Evolutionary conservation across 2,888 invertebrate species (phyloP).

Genomic region (Sepioteuthis lessoniana): DNA sequence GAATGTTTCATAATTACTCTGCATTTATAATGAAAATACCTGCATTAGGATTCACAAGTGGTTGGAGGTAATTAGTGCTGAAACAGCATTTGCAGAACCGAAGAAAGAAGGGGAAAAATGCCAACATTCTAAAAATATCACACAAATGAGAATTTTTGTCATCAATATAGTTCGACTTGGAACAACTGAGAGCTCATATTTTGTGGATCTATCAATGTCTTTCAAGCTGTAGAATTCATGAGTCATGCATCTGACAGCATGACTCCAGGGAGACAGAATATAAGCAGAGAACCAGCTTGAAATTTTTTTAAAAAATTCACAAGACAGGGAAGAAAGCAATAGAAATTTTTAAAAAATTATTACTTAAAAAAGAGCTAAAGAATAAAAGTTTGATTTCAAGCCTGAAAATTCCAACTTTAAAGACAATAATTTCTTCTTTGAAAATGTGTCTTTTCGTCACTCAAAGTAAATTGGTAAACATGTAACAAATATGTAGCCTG

Average conservation of each 20-base stretch:
- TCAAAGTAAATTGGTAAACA: neutral
- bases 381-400: neutral
- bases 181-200: neutral
- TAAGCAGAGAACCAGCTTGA: neutral
- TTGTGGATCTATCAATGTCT: neutral
- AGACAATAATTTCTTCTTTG: neutral
- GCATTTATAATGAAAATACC: no score
- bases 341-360: no score
- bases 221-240: neutral
- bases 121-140: neutral
- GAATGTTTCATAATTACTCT: no score
- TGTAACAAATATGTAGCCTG: neutral
- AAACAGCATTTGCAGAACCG: neutral
- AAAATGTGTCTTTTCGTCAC: neutral
- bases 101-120: neutral
- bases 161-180: neutral
- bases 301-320: neutral
- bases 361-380: neutral
- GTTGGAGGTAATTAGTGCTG: no score
- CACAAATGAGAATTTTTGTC: neutral
- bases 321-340: neutral
- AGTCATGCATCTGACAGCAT: neutral
- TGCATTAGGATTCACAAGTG: no score
- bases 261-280: neutral
- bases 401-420: neutral